phyloP scores from a whole-genome alignment of 64 coral and sea anemone species.

The Dendrophyllia cribrosa region DNA sequence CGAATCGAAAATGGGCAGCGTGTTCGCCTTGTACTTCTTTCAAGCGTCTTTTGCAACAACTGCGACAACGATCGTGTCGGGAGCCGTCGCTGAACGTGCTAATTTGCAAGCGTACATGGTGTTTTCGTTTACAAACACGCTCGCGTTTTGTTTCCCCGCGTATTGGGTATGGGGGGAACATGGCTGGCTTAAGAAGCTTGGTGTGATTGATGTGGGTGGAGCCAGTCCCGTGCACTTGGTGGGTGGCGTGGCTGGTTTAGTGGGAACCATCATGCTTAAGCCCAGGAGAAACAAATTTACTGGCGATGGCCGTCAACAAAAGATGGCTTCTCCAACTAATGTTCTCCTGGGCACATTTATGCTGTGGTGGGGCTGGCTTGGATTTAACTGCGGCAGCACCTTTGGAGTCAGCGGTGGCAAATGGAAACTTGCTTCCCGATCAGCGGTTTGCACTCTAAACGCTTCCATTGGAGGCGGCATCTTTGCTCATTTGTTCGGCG shows the following conservation, averaged over 20 bases:
- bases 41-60: constrained; percentile 73
- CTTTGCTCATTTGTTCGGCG: constrained; percentile 60
- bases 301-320: constrained; percentile 17
- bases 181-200: constrained; percentile 62
- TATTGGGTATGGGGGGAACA: constrained; percentile 74
- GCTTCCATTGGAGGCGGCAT: constrained; percentile 77
- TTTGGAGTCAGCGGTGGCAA: constrained; percentile 77
- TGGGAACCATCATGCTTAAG: constrained; percentile 61
- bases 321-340: constrained; percentile 70
- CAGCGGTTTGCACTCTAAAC: constrained; percentile 86
- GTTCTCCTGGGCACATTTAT: constrained; percentile 75
- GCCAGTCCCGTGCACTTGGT: constrained; percentile 68
- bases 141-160: constrained; percentile 65
- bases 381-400: constrained; percentile 78
- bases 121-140: constrained; percentile 70
- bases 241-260: constrained; percentile 71
- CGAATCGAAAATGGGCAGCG: constrained; percentile 15
- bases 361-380: constrained; percentile 82
- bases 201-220: constrained; percentile 64
- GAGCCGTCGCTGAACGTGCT: constrained; percentile 68
- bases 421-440: constrained; percentile 62
- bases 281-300: constrained; percentile 49
- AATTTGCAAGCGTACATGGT: constrained; percentile 74
- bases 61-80: constrained; percentile 73
- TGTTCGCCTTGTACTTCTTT: constrained; percentile 73